Base-by-base conservation (phyloP, 2,888 invertebrate genomes). In the Parnassius smintheus region DNA sequence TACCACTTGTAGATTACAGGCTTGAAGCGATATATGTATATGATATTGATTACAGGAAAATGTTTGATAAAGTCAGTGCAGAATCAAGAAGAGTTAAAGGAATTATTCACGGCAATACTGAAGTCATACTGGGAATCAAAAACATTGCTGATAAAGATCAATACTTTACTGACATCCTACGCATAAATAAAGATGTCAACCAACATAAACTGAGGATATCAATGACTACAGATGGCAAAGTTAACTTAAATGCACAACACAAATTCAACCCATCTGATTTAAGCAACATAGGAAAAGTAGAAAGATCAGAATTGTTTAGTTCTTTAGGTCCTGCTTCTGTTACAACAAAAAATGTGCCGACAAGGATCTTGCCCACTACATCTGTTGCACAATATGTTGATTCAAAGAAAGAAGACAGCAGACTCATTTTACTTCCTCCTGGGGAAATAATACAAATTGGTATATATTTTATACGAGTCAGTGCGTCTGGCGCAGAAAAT, bases 21-120 rank as follows among this genome's bases (percentile, higher is more conserved):
- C 7, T 4, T 35, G 35, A 50, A 9, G 4, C 22, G 22, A 18
- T 50, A 1, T n/a, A 50, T 63, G 9, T 13, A 61, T 57, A 53
- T 35, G 35, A 35, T 35, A 35, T 41, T 62, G 70, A 7, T 80
- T 81, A 7, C 81, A 93, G 94, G 68, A 93, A 91, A 91, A 92
- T 92, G 59, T 93, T 93, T 71, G 92, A 92, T 72, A 93, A 93
- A 77, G 75, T 93, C 70, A 83, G 91, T 72, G 93, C 92, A 1
- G 93, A 93, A 72, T 92, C 93, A 0, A 81, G 93, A 18, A 76
- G 92, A 46, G 75, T 86, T 1, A 86, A 92, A 69, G 93, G 93
- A 35, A 71, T 86, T 9, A 74, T 86, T 1, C 85, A 85, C 66
- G 93, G 93, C 35, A 92, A 89, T 73, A 86, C 93, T 0, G 93